Evolutionary conservation across 2,113 vertebrate species (phyloP), one percentile per base, ranked within the genome.

Genomic region (Catharus minimus): DNA sequence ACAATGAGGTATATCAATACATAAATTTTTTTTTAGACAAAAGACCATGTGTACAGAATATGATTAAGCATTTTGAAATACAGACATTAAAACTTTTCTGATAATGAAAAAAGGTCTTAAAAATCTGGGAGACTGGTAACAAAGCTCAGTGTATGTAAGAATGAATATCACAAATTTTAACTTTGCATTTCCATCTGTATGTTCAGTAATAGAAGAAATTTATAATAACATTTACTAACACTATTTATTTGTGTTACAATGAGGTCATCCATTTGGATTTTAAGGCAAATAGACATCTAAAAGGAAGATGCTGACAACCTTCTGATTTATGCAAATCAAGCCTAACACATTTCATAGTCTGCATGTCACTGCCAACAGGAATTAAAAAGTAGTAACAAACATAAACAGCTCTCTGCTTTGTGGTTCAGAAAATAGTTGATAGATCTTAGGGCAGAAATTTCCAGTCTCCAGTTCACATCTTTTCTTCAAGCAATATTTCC

Each of bases 291-390:
- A 95, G 83, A 50, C 62, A 87, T 92, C 55, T 79, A 89, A 94
- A 93, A 90, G 53, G 61, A 94, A 92, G 86, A 94, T 12, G 83
- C 84, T 93, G 93, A 94, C 88, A 96, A 94, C 83, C 62, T 96
- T 95, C 92, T 95, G 92, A 96, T 94, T 95, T 96, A 96, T 94
- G 88, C 90, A 96, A 96, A 95, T 95, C 81, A 84, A 92, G 88
- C 83, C 90, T 93, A 95, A 94, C 90, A 94, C 90, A 78, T 95
- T 95, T 94, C 90, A 86, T 93, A 95, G 73, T 84, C 90, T 94
- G 92, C 86, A 84, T 87, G 86, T 86, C 93, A 94, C 88, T 86
- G 93, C 92, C 90, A 95, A 93, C 89, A 90, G 78, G 66, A 93
- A 95, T 93, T 95, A 90, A 86, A 93, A 92, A 96, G 74, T 90